Conservation (phyloP, 2,888 invertebrate species). For the Synanthedon tipuliformis region DNA sequence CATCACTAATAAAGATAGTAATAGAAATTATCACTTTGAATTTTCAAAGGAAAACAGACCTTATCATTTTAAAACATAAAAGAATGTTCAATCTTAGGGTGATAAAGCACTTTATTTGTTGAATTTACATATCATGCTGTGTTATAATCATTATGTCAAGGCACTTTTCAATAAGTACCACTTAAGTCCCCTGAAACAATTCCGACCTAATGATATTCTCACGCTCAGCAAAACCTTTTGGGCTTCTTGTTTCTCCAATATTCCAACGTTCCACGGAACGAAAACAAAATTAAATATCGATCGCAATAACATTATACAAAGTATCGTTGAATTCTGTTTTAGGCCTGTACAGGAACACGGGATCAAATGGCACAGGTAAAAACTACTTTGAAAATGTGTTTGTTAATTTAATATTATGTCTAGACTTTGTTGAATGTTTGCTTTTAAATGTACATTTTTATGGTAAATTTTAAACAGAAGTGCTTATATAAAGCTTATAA, state of each 20-base stretch:
- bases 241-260: slow-evolving; percentile 6
- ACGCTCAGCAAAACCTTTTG: neutral
- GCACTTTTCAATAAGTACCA: no score
- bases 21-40: no score
- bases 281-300: slow-evolving; percentile 31
- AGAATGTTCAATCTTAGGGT: no score
- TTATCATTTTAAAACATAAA: no score
- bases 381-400: slow-evolving; percentile 2
- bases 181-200: neutral
- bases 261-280: slow-evolving; percentile 8
- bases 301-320: slow-evolving; percentile 39
- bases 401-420: neutral
- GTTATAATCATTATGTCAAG: no score
- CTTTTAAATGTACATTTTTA: neutral
- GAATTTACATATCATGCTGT: no score
- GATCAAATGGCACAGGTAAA: slow-evolving; percentile 52
- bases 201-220: neutral
- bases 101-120: no score
- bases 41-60: no score
- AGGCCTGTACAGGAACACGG: slow-evolving; percentile 54
- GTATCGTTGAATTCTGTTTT: slow-evolving; percentile 58
- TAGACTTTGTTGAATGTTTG: neutral
- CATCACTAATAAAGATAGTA: no score
- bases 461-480: neutral
- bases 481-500: no score